These are phyloP conservation scores for Pavo muticus DNA, from an alignment of 2,113 vertebrate species.

Conservation along the genomic window DNA sequence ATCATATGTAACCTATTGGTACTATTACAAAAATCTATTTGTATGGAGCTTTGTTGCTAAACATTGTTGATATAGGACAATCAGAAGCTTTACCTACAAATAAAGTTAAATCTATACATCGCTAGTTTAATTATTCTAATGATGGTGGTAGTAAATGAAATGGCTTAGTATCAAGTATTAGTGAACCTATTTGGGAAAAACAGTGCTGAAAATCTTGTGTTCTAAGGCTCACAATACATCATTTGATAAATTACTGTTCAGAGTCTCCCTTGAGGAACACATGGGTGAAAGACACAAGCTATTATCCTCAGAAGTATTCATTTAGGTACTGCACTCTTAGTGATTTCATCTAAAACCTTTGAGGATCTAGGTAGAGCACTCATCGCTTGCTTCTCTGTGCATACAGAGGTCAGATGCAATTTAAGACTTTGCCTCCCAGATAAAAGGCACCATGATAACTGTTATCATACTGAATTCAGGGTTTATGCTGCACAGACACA, in stretches of 20 bases:
- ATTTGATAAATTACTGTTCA: neutral
- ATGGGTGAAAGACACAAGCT: neutral
- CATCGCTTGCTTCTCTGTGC: neutral
- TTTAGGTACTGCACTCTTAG: neutral
- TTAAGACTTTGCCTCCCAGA: conserved; percentile 24
- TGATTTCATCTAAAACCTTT: neutral
- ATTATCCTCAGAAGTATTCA: neutral
- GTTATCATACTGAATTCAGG: neutral
- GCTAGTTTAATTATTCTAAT: neutral
- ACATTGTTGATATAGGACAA: neutral
- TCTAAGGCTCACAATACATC: neutral
- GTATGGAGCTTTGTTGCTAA: neutral
- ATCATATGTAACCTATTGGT: neutral
- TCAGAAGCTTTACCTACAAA: neutral
- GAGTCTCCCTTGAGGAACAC: neutral
- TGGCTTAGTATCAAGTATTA: neutral
- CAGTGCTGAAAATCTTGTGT: neutral
- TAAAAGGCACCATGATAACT: neutral
- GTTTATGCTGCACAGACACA: neutral
- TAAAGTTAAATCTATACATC: neutral
- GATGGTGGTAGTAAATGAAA: neutral
- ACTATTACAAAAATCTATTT: conserved; percentile 36
- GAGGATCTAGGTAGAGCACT: neutral
- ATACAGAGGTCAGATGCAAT: conserved; percentile 14
- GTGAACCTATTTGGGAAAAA: neutral